Base-by-base conservation (phyloP, 2,888 invertebrate species). In the Nomada ferruginata region DNA sequence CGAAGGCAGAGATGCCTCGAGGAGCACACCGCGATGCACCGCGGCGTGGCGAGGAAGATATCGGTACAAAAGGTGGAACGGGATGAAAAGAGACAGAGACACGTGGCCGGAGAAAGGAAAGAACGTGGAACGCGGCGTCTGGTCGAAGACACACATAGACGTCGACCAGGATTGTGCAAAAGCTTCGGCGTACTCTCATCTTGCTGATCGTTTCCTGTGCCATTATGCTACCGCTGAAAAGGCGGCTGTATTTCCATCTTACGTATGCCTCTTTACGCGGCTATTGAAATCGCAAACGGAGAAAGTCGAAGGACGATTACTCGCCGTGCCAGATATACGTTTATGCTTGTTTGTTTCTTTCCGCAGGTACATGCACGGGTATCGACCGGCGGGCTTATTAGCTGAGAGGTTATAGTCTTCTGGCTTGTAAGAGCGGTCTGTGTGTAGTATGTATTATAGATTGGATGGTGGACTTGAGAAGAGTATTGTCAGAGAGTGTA, bases 201-300 rank as follows among this genome's bases (percentile, higher is more conserved):
- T 86, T 79, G 64, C 69, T 71, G 87, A 88, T 88, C 84, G 87
- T 78, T 87, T 87, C 85, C 82, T 88, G 79, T 81, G 79, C 81
- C 72, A 85, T 86, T 88, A 88, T 79, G 82, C 84, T 83, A 80
- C 76, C 73, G 78, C 79, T 76, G 79, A 73, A 85, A 84, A 74
- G 72, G 72, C 60, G 69, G 76, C 59, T 44, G 61, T 78, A 76
- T 76, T 60, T 79, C 68, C 65, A 64, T 36, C 79, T 77, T 69
- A 77, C 55, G 64, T 68, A 53, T 76, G 70, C 69, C 76, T 76
- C 66, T 79, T 74, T 64, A 77, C 65, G 69, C 63, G 66, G 75
- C 76, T 84, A 84, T 86, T 88, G 88, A 87, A 86, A 88, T 84
- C 86, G 69, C 82, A 84, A 84, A 80, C 76, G 76, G 86, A 78